Base-by-base conservation (phyloP, 2,797 vertebrate species). In the Enteromius anoplus region DNA sequence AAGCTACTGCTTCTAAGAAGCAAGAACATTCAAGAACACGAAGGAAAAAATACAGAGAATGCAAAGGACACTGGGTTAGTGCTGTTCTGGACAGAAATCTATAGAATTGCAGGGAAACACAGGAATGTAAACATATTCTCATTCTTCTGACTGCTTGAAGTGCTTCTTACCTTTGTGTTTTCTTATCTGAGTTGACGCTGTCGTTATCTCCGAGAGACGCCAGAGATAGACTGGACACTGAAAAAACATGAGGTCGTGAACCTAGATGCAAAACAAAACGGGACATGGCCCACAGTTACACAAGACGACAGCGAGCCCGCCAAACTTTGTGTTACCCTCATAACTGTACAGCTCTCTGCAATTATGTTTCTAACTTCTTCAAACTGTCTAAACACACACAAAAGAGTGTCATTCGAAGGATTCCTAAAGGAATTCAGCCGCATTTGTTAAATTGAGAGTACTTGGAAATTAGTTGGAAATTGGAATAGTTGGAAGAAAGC, bases 181-280 rank as follows among this genome's bases (percentile, higher is more conserved):
- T 96, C 95, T 96, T 98, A 87, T 97, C 97, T 14, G 97, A 97
- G 77, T 94, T 95, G 89, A 96, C 86, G 19, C 96, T 97, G 89
- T 98, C 96, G n/a, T 89, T 95, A 89, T 99, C 97, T 77, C 96
- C 97, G 80, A 96, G 95, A 12, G 98, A 99, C 17, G 97, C 97
- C 89, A 99, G 89, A 88, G 97, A 98, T 89, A 99, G 94, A 91
- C 97, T 98, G 91, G 97, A 99, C 88, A 97, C 98, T 99, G 95
- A 96, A 96, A 96, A 95, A 90, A 97, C 93, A 98, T 87, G 91
- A 92, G 95, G 93, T 80, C 93, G 93, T 96, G 95, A 96, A 94
- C 94, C 95, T 96, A 92, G 89, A 93, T 89, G 92, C 90, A 85
- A 89, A 90, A 94, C 89, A 93, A 91, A 88, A 93, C 83, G 84